Base-by-base conservation (phyloP, 2,113 vertebrate genomes). In the Eurystomus gularis region DNA sequence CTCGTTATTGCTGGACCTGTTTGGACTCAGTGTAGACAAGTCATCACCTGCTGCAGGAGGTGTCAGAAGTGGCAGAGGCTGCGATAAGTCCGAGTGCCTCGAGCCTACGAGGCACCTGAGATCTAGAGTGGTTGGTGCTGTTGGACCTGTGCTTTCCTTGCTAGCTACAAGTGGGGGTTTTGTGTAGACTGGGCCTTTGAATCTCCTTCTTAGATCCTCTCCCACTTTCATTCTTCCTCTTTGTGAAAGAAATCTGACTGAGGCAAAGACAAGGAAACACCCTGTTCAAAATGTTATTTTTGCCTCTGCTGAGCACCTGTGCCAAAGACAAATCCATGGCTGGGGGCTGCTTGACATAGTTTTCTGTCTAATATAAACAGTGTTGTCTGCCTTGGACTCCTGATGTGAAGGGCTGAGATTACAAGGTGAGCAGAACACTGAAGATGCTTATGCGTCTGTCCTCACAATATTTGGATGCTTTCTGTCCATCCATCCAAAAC, bases 1-100 rank as follows among this genome's bases (percentile, higher is more conserved):
- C 58, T 82, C 0, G 0, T 18, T 46, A 3, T 3, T 42, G 46
- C 48, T 80, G 68, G 87, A 6, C 8, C 66, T 40, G 17, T 33
- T 33, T 54, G 79, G 39, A 4, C 31, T 40, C 33, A 23, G 17
- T 2, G 3, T 1, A 3, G 66, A 17, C 15, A 9, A 13, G 51
- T 17, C 42, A 7, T 6, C 2, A 0, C n/a, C 46, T 52, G 61
- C 51, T 58, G 76, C 28, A 65, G 40, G 3, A 25, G 28, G 26
- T 7, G 44, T 3, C 28, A 4, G 55, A 19, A 37, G 51, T 17
- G 19, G 9, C 17, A 48, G 69, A 10, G 37, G 46, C 46, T 80
- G 39, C 24, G 19, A 2, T 26, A 48, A 29, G 17, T 28, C 25
- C 1, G 17, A 57, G 46, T 57, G 55, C 55, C 79, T 54, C 58